phyloP scores from a whole-genome alignment of 1,140 invertebrate species.

The Lamellibrachia luymesi region DNA sequence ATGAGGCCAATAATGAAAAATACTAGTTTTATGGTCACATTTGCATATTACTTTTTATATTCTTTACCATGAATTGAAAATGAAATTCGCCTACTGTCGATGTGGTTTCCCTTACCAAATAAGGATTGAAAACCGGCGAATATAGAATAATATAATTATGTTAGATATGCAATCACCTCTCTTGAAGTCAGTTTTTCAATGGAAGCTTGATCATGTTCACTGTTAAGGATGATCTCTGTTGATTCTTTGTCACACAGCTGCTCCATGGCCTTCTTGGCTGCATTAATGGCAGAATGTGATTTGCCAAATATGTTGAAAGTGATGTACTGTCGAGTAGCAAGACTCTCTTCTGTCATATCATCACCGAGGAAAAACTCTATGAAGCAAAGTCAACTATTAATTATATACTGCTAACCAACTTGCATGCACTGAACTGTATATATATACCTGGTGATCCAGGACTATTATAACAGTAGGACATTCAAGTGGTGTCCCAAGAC shows the following conservation, averaged over 20 bases:
- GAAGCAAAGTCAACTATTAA: background rate
- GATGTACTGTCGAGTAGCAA: background rate
- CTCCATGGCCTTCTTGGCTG: background rate
- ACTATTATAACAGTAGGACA: too few relatives aligned
- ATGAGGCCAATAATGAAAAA: too few relatives aligned
- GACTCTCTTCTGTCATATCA: background rate
- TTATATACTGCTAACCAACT: background rate
- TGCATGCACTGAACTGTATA: background rate
- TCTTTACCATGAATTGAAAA: background rate
- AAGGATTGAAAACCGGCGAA: background rate
- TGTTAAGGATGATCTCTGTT: background rate
- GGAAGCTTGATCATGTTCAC: background rate
- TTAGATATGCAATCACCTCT: background rate
- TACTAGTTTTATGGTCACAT: background rate
- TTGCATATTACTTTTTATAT: background rate
- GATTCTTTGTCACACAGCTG: background rate
- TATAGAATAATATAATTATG: background rate
- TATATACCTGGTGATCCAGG: background rate
- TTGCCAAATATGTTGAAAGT: conserved; percentile 23
- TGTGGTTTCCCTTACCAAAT: background rate
- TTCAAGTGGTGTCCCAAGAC: too few relatives aligned
- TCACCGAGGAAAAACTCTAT: background rate
- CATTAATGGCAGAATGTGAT: background rate
- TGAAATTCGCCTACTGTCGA: background rate
- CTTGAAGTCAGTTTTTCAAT: background rate